phyloP scores from a whole-genome alignment of 1,140 invertebrate species.

The Telenomus remus region DNA sequence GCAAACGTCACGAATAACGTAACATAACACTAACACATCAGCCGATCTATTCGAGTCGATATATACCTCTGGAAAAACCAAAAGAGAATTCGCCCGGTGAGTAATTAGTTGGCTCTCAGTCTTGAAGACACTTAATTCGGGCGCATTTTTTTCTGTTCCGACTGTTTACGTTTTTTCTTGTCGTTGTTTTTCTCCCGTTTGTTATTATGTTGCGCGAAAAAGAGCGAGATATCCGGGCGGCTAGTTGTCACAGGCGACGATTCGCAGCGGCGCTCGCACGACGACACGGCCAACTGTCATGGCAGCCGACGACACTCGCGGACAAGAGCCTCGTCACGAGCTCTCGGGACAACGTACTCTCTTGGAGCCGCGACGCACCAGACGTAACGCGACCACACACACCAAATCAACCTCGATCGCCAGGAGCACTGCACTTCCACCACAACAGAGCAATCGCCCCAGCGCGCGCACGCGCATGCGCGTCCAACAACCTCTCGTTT shows the following conservation, averaged over 20 bases:
- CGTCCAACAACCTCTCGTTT: background rate
- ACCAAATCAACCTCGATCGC: background rate
- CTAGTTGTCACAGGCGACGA: slow-evolving; percentile 18
- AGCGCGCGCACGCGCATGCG: background rate
- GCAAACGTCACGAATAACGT: slow-evolving; percentile 5
- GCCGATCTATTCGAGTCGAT: background rate
- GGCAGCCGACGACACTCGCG: slow-evolving; percentile 28
- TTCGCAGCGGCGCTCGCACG: slow-evolving; percentile 19
- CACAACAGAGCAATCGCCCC: background rate
- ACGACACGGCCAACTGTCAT: slow-evolving; percentile 36
- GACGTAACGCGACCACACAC: slow-evolving; percentile 1
- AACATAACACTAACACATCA: background rate
- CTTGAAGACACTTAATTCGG: slow-evolving; percentile 2
- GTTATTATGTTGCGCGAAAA: background rate
- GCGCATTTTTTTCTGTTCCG: slow-evolving; percentile 5
- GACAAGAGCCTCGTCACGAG: slow-evolving; percentile 10
- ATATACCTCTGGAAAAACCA: slow-evolving; percentile 10
- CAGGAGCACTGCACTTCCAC: slow-evolving; percentile 3
- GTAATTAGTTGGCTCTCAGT: slow-evolving; percentile 1
- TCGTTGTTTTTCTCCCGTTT: no score
- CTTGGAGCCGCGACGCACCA: slow-evolving; percentile 10
- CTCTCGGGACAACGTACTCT: slow-evolving; percentile 31
- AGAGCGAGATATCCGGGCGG: background rate
- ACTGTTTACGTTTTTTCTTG: no score
- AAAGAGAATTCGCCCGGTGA: slow-evolving; percentile 19